phyloP scores from a whole-genome alignment of 2,888 invertebrate species.

The Caenorhabditis virilis region DNA sequence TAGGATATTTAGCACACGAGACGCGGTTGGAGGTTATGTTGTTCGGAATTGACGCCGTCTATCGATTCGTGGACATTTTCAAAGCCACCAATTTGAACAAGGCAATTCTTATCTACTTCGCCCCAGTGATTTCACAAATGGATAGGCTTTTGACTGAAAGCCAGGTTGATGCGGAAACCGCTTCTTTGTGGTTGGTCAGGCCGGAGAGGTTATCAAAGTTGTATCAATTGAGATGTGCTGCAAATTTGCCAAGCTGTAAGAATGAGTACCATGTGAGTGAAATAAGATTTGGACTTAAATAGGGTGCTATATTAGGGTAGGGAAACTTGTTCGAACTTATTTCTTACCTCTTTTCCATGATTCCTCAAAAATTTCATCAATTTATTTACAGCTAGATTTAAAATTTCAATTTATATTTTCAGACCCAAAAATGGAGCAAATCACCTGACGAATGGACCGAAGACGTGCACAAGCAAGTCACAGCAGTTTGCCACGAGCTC shows the following conservation, averaged over 20 bases:
- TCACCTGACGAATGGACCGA: slow-evolving; percentile 57
- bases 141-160: slow-evolving; percentile 55
- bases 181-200: slow-evolving; percentile 63
- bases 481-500: slow-evolving; percentile 64
- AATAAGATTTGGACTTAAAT: slow-evolving; percentile 14
- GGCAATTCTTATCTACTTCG: slow-evolving; percentile 56
- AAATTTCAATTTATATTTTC: too few species aligned
- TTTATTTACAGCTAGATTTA: too few species aligned
- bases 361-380: too few species aligned
- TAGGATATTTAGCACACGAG: slow-evolving; percentile 60
- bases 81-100: slow-evolving; percentile 47
- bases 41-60: slow-evolving; percentile 62
- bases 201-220: slow-evolving; percentile 61
- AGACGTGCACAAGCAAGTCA: slow-evolving; percentile 63
- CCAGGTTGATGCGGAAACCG: slow-evolving; percentile 55
- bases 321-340: too few species aligned
- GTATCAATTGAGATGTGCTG: slow-evolving; percentile 66
- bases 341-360: too few species aligned
- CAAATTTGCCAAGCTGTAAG: slow-evolving; percentile 58
- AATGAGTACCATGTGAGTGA: slow-evolving; percentile 60
- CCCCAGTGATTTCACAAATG: slow-evolving; percentile 59
- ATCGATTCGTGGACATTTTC: slow-evolving; percentile 57
- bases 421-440: slow-evolving; percentile 55
- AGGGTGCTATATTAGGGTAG: too few species aligned
- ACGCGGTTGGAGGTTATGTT: slow-evolving; percentile 61